phyloP scores from a whole-genome alignment of 2,113 vertebrate species.

The Penelope pileata region DNA sequence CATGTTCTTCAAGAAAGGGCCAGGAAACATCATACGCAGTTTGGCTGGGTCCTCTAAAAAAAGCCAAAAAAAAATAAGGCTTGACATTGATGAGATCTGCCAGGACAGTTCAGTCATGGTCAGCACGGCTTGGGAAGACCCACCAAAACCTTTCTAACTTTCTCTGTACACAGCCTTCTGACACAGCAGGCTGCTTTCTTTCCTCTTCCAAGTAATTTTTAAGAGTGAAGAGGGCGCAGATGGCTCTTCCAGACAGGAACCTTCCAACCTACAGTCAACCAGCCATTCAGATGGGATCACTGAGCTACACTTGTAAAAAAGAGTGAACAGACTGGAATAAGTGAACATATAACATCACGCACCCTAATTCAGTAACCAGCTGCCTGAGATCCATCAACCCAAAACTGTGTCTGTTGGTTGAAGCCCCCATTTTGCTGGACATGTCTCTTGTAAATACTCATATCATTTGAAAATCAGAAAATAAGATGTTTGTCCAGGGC shows the following conservation, averaged over 20 bases:
- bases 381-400: neutral
- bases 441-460: neutral
- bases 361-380: neutral
- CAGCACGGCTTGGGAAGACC: neutral
- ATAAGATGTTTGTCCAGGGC: neutral
- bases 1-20: neutral
- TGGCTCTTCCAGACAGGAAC: neutral
- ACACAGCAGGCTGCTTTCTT: neutral
- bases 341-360: neutral
- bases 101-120: neutral
- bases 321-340: neutral
- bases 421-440: neutral
- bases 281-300: neutral
- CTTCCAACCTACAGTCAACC: neutral
- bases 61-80: neutral
- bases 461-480: neutral
- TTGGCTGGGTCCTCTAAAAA: neutral
- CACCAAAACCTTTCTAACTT: neutral
- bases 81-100: neutral
- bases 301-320: neutral
- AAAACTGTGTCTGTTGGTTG: neutral
- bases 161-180: neutral
- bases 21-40: neutral
- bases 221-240: neutral
- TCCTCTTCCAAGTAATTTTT: neutral